A percentile compares a stretch with the other conserved stretches of the same genome.
Conservation (phyloP, 2,797 vertebrate genomes). For the Numenius phaeopus region DNA sequence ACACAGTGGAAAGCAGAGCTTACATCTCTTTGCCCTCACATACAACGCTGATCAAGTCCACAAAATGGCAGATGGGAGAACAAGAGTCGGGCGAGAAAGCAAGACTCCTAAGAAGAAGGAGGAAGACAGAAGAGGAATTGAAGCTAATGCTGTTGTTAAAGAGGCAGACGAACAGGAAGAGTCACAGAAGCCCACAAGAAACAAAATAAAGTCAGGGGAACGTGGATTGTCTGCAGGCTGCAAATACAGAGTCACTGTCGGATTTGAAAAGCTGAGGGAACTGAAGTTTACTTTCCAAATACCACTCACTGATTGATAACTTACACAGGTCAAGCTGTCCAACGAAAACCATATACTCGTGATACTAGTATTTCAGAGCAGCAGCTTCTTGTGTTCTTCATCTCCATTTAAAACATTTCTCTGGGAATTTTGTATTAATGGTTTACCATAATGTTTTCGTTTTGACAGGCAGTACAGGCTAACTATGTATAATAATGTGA, state of each 20-base stretch:
- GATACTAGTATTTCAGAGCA: neutral
- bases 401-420: neutral
- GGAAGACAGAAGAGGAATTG: neutral
- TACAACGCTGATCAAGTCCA: neutral
- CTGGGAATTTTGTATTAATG: neutral
- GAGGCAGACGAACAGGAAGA: conserved; percentile 1
- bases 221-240: neutral
- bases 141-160: neutral
- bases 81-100: neutral
- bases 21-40: neutral
- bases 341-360: neutral
- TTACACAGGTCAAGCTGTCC: neutral
- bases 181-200: neutral
- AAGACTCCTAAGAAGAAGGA: neutral
- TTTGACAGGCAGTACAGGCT: neutral
- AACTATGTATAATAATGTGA: neutral
- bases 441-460: neutral
- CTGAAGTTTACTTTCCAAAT: neutral
- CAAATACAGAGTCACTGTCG: neutral
- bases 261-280: neutral
- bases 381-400: neutral
- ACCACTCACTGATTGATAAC: neutral
- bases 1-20: neutral
- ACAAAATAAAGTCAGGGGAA: neutral
- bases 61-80: neutral